Evolutionary conservation across 2,888 invertebrate genomes (phyloP), one percentile per base, ranked within the genome.

Genomic region (Timema podura): DNA sequence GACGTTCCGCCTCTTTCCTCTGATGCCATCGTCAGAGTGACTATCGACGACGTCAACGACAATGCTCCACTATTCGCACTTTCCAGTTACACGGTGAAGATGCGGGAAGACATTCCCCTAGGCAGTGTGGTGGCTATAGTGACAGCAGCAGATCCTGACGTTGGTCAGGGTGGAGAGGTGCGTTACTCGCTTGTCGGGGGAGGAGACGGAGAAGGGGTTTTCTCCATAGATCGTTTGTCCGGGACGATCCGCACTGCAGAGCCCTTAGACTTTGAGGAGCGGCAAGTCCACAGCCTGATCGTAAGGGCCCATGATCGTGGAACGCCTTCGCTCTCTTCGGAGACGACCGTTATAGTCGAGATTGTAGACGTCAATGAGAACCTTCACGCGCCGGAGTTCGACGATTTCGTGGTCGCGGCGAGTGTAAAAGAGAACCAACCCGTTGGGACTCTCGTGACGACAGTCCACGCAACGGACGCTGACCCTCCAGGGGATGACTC

Each of bases 291-390:
- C 83, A 94, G 93, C 76, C 84, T 98, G 74, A 89, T 91, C 68
- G 91, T 95, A 69, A 87, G 90, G 71, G 97, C 95, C 1, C 88
- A 88, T 65, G 97, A 98, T 83, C 87, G 89, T 48, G 98, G 96
- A 0, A 88, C 88, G 70, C 95, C 95, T 0, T 85, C 92, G 6
- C 83, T 95, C 74, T 88, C 89, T 72, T 88, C 94, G 1, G 91
- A 92, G 77, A 90, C 93, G 71, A 87, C 89, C 72, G 87, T 98
- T 49, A 87, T 91, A 68, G 88, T 98, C 68, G 94, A 96, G 82
- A 87, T 95, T 73, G 91, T 93, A 75, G 97, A 98, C 83, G 96
- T 97, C 16, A 95, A 98, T 83, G 97, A 97, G 83, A 97, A 97
- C 82, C 84, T 89, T 70, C 88, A 90, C 81, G 85, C 94, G 68